Evolutionary conservation across 1,140 invertebrate species (phyloP), one percentile per base, ranked within the genome.

Genomic region (Holotrichia oblita): DNA sequence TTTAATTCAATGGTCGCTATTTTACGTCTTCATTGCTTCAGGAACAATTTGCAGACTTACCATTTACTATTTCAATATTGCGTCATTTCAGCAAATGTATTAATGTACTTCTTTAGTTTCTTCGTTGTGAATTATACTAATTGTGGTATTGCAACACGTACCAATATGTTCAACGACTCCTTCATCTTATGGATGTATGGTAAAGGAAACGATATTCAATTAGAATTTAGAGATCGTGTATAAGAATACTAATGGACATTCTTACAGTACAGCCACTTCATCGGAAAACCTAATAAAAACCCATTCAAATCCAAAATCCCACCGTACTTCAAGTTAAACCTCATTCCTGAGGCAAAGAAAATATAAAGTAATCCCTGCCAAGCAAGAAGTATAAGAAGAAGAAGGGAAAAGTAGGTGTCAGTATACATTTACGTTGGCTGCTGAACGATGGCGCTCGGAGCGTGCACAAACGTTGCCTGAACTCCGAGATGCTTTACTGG

Each of bases 361-460:
- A 17, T 74, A 20, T 20, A 34, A n/a, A 20, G 40, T 74, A 40
- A 74, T 74, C 73, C 34, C 73, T 34, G 78, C 42, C 59, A 44
- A 61, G 40, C n/a, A 27, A 44, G 40, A 55, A 42, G 44, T 55
- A 74, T 55, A 73, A 48, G 64, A n/a, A 55, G 41, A 55, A 59
- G 61, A 79, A 76, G 76, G 74, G 79, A 72, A 73, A 69, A 69
- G 61, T 17, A 69, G 64, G 64, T 61, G 81, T 79, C 81, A 80
- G 17, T 69, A 81, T 79, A 81, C 77, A 69, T 80, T 81, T 79
- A 80, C 78, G 80, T 82, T 22, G 81, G 80, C 80, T 80, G 79
- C 79, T 82, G 81, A 81, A 78, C 77, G 81, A 80, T 81, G 82
- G 80, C 82, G 81, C 82, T 81, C 80, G 7, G 22, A 34, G 22